Percentiles rank a stretch among this genome's conserved stretches.
These are phyloP conservation scores for Gymnobelideus leadbeateri DNA, from an alignment of 2,113 vertebrate genomes.

Conservation along the genomic window DNA sequence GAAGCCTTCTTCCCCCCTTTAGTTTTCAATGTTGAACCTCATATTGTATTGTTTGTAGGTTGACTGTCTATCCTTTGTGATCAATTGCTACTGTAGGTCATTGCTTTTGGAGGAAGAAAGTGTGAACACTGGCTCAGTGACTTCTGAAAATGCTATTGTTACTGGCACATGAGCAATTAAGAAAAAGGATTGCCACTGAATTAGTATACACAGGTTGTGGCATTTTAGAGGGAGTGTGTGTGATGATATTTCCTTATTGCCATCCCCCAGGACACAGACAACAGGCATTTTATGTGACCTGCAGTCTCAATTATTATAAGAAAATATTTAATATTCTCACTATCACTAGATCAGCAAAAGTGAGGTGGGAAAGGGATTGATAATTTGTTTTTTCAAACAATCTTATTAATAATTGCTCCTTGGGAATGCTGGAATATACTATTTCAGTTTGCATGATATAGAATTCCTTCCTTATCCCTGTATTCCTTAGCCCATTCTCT, in stretches of 20 bases:
- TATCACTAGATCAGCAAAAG: background rate
- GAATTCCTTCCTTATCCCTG: background rate
- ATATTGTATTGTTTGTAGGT: background rate
- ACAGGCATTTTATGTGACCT: background rate
- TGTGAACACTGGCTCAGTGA: background rate
- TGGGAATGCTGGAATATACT: background rate
- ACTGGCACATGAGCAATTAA: too few species aligned
- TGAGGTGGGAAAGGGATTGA: background rate
- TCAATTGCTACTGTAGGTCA: background rate
- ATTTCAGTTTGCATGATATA: background rate
- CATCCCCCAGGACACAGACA: background rate
- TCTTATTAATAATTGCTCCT: background rate
- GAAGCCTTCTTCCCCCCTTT: background rate
- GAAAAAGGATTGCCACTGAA: too few species aligned
- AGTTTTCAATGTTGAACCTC: background rate
- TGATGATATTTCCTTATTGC: background rate
- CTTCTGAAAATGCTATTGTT: background rate
- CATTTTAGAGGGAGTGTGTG: too few species aligned
- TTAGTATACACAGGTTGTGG: too few species aligned
- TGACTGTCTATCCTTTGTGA: background rate
- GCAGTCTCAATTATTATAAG: background rate
- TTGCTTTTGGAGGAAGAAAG: background rate
- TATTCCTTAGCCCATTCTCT: background rate
- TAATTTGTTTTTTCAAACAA: background rate
- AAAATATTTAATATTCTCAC: background rate